Evolutionary conservation across 2,888 invertebrate genomes (phyloP), one percentile per base, ranked within the genome.

Genomic region (Heliconius aoede): DNA sequence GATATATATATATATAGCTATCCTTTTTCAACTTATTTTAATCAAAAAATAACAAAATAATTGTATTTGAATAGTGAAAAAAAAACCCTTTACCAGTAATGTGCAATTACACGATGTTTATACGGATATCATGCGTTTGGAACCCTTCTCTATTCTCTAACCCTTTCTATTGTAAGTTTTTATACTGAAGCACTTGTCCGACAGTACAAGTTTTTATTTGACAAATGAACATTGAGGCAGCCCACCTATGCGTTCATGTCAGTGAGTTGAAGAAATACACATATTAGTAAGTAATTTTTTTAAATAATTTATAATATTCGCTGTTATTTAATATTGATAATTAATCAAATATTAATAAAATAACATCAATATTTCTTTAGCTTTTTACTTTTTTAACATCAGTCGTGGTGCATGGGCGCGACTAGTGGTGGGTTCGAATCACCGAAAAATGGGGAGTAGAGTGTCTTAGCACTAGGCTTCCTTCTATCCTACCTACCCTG

Each of bases 51-150:
- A 36, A n/a, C 58, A 46, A 30, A 36, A 26, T 55, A 76, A 72
- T 51, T 60, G 61, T 60, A 64, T 67, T 72, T 51, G 30, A n/a
- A 28, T 69, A 24, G 51, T 46, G 46, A 46, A 32, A 79, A 76
- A 84, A 26, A 89, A 88, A 90, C 89, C 89, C 88, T 91, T 85
- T 90, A 91, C 91, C 90, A 92, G 91, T 86, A 86, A 85, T 85
- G 85, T 86, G 86, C 90, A 91, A 93, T 93, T 93, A 93, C 90
- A 90, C 90, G 93, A 92, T 93, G 89, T 91, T 94, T 94, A 94
- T 92, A 93, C 92, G 93, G 88, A 85, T 88, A 89, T 93, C 91
- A 92, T 90, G 86, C 86, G 84, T 88, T 88, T 88, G 87, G 87
- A 91, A 91, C 90, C 86, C 90, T 91, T 92, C 86, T 85, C 86